Percentiles rank a stretch among this genome's conserved stretches.
Evolutionary conservation across 2,888 invertebrate genomes (phyloP).

Genomic region (Himalopsyche kuldschensis): DNA sequence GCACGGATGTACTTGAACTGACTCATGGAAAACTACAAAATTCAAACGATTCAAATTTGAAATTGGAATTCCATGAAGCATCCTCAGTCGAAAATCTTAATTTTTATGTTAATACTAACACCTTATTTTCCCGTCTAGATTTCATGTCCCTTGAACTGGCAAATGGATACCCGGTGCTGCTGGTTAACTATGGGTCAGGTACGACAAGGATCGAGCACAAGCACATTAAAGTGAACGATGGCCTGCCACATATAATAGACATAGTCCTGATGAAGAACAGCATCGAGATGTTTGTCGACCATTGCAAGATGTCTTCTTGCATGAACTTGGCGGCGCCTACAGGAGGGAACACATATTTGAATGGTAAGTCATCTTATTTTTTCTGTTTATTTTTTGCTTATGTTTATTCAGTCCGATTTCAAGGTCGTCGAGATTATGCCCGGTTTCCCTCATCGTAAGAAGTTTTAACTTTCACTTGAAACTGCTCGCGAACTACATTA

Average conservation of each 20-base stretch:
- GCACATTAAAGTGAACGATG: conserved; percentile 76
- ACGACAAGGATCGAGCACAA: conserved; percentile 70
- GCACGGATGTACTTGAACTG: too few species aligned
- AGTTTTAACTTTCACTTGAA: too few species aligned
- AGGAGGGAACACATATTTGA: conserved; percentile 73
- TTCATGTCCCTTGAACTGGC: conserved; percentile 87
- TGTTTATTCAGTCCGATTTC: too few species aligned
- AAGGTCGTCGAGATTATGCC: too few species aligned
- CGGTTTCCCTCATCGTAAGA: too few species aligned
- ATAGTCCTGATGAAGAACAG: conserved; percentile 67
- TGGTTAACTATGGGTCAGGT: conserved; percentile 87
- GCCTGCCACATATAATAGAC: conserved; percentile 85
- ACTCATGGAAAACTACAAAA: too few species aligned
- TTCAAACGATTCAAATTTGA: too few species aligned
- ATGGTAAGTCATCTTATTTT: conserved; percentile 57
- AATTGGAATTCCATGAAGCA: too few species aligned
- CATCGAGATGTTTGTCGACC: conserved; percentile 79
- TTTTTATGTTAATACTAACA: not conserved
- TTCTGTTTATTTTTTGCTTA: too few species aligned
- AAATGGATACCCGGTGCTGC: conserved; percentile 79
- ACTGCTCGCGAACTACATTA: too few species aligned
- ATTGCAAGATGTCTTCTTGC: conserved; percentile 70
- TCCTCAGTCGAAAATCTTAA: too few species aligned
- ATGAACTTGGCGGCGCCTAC: conserved; percentile 71
- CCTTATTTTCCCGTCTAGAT: conserved; percentile 57